Percentiles rank a stretch among this genome's conserved stretches.
Conservation (phyloP, 2,797 vertebrate species). For the Momotus momota region DNA sequence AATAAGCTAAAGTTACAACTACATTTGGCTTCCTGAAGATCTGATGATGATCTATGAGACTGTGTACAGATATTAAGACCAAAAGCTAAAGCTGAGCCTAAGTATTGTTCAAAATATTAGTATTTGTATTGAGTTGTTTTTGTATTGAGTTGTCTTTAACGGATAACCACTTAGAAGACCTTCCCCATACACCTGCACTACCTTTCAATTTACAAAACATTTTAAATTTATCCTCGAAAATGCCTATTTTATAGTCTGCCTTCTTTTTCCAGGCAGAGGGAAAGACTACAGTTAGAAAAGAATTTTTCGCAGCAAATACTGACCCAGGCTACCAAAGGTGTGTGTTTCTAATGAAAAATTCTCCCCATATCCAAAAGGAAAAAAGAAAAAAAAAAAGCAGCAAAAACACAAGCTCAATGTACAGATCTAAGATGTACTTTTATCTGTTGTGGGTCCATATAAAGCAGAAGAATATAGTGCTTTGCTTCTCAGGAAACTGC, state of each 20-base stretch:
- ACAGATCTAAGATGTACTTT: not conserved
- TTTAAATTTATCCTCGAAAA: not conserved
- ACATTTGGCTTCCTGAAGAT: not conserved
- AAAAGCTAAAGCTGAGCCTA: not conserved
- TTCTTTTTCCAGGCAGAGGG: not conserved
- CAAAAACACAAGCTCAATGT: not conserved
- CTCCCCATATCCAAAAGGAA: not conserved
- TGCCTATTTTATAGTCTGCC: not conserved
- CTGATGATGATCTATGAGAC: not conserved
- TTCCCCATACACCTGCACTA: not conserved
- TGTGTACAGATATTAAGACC: rapidly evolving
- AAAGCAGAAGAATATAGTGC: not conserved
- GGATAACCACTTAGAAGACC: not conserved
- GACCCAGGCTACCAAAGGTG: not conserved
- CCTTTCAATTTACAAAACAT: not conserved
- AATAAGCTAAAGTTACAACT: not conserved
- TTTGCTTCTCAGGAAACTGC: not conserved
- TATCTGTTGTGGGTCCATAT: not conserved
- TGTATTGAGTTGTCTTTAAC: not conserved
- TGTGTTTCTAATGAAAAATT: not conserved
- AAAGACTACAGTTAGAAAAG: not conserved
- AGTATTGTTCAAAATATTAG: not conserved
- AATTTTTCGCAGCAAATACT: not conserved
- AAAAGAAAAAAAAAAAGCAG: not conserved
- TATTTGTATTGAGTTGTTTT: not conserved